Base-by-base conservation (phyloP, 2,113 vertebrate species). In the Pteropus alecto region DNA sequence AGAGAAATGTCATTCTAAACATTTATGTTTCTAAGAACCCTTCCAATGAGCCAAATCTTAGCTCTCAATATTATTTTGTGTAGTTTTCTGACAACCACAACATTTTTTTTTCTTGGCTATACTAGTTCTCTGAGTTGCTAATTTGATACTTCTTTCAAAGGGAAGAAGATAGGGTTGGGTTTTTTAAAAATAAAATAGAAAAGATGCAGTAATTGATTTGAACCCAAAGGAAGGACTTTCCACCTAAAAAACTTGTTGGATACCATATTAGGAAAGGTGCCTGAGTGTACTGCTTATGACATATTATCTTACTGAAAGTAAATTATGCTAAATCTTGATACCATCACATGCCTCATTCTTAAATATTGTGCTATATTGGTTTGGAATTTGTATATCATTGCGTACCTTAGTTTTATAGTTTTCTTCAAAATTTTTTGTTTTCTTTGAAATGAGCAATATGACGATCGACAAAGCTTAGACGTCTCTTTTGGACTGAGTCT, bases 101-200 rank as follows among this genome's bases (percentile, higher is more conserved):
- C 33, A 35, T 30, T 24, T 74, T 54, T 73, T 68, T 65, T 81
- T 71, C 18, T 11, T 91, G 56, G 15, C 77, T 65, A 83, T 21
- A n/a, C 7, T 61, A 63, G 1, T 84, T 81, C 5, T 81, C 70
- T 86, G 86, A 77, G 38, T 94, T 93, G 28, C 21, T 65, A 93
- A 85, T 65, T 60, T 89, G 43, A 91, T 19, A 94, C 5, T 30
- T 74, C 4, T 92, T 88, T 94, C 60, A 73, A 85, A 96, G 68
- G 41, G n/a, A 88, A 89, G 2, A 12, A 33, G 67, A 77, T 12
- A 21, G 0, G 18, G 10, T 8, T 48, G 41, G 10, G 35, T 63
- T 28, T 18, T 70, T 26, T 28, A 19, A 26, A 91, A 38, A 41
- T 86, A 93, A 93, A 96, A 77, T 93, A 48, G 61, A 92, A 87